Evolutionary conservation across 2,888 invertebrate genomes (phyloP), one percentile per base, ranked within the genome.

Genomic region (Chaitophorus viminalis): DNA sequence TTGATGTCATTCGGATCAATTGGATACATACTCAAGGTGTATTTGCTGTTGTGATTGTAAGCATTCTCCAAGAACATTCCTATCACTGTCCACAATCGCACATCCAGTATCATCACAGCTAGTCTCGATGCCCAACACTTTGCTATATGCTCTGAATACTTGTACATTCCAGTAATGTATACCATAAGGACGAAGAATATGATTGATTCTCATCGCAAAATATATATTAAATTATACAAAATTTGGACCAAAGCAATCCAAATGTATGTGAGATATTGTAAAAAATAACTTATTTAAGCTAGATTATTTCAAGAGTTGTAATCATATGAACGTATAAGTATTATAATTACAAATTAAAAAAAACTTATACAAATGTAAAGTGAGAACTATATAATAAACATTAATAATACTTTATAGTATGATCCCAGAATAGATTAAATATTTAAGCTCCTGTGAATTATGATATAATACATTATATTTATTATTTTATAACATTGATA

Each of bases 41-140:
- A 89, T 76, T 72, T 89, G 86, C 89, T 95, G 95, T 92, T 99
- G 99, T 0, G 97, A 97, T 91, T 94, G 92, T 60, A 97, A 92
- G 60, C 95, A 93, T 92, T 99, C 96, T 18, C 97, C 96, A 77
- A 97, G 91, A 90, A 98, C 93, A 89, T 93, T 92, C 52, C 96
- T 95, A 88, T 93, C 91, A 33, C 92, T 93, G 91, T 96, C 94
- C 14, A 99, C 94, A 89, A 99, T 93, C 74, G 97, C 98, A 91
- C 96, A 95, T 36, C 97, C 98, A 1, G 99, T 99, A 91, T 99
- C 99, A 93, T 99, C 99, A 91, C 98, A 99, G 89, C 98, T 98
- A 8, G 98, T 98, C 93, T 99, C 99, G 90, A 99, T 98, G 11
- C 99, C 99, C 90, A 99, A 92, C 86, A 99, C 75, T 84, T 52